Conservation (phyloP, 2,113 vertebrate species). For the Garra rufa region DNA sequence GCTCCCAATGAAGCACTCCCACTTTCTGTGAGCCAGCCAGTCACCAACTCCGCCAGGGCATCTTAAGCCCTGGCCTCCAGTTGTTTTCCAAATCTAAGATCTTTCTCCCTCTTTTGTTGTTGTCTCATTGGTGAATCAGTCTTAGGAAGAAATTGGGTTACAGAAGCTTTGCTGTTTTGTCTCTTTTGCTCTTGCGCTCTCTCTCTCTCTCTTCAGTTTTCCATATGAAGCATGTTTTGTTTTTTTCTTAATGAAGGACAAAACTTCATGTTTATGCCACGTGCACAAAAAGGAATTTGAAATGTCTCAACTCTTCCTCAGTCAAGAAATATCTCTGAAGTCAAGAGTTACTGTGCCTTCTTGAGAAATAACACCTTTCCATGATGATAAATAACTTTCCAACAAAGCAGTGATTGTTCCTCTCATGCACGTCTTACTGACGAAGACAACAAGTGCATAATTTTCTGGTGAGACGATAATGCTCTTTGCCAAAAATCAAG, state of each 20-base stretch:
- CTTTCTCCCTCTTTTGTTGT: conserved; percentile 57
- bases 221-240: conserved; percentile 59
- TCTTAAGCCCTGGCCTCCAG: conserved; percentile 58
- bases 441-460: conserved; percentile 54
- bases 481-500: conserved; percentile 70
- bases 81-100: conserved; percentile 51
- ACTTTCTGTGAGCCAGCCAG: conserved; percentile 35
- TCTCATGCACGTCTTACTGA: conserved; percentile 35
- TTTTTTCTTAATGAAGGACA: conserved; percentile 76
- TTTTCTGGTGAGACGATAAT: conserved; percentile 20
- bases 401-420: conserved; percentile 11
- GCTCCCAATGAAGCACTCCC: conserved; percentile 54
- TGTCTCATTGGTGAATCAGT: conserved; percentile 58
- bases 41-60: conserved; percentile 38
- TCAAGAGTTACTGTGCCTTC: background rate
- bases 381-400: conserved; percentile 10
- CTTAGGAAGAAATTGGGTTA: conserved; percentile 45
- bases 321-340: conserved; percentile 27
- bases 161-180: conserved; percentile 61
- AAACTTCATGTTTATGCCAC: conserved; percentile 74
- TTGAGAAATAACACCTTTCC: conserved; percentile 28
- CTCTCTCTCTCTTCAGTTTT: conserved; percentile 27
- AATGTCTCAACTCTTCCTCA: conserved; percentile 57
- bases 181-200: background rate
- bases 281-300: conserved; percentile 76